Base-by-base conservation (phyloP, 2,113 vertebrate species). In the Microcebus jonahi region DNA sequence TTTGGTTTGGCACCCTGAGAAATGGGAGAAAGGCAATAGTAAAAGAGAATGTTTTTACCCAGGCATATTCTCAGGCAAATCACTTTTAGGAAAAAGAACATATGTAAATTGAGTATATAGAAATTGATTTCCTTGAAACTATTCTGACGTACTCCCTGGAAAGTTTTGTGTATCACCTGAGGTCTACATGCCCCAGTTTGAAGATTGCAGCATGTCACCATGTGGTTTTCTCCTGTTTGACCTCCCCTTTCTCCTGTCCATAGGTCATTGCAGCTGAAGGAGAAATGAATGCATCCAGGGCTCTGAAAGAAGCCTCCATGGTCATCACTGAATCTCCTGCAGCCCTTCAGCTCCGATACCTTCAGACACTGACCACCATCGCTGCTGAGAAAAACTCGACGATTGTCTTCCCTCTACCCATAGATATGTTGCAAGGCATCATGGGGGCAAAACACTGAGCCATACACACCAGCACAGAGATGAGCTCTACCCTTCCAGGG, bases 221-320 rank as follows among this genome's bases (percentile, higher is more conserved):
- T 5, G 10, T 7, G 2, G 0, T 53, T 63, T 53, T 50, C 79
- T 77, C 21, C 3, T 1, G 0, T 18, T 81, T 94, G 13, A 83
- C 9, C 21, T 53, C 57, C 68, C 21, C 65, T 50, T 39, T 50
- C 15, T n/a, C 3, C 29, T 84, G 13, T 8, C 59, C 18, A 0
- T 53, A 99, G 99, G 99, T 99, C 76, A 99, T 99, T 2, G 99
- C 99, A 0, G 99, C 99, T 0, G 99, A 99, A 97, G 99, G 99
- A 0, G 99, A 99, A 97, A 99, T 99, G 99, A 99, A 99, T 0
- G 99, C 99, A 0, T 99, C 99, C 2, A 98, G 99, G 61, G 99
- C 99, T 0, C 98, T 99, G 97, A 99, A 99, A 92, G 99, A 99
- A 97, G 99, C 99, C 0, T 98, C 99, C 15, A 98, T 99, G 48